phyloP scores from a whole-genome alignment of 2,113 vertebrate genomes.

The Excalfactoria chinensis region DNA sequence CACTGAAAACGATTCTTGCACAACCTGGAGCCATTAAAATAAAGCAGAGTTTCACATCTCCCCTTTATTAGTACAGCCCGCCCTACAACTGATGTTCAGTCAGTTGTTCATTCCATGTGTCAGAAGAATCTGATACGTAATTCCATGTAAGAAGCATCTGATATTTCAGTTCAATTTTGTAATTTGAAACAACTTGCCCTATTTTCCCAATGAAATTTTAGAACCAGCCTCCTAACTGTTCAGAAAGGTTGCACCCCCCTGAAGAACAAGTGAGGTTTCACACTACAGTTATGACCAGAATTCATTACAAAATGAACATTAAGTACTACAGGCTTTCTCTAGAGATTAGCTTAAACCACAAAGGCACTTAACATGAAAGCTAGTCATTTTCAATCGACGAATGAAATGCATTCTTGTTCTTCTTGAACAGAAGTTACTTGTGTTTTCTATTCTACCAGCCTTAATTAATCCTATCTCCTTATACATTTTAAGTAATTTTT shows the following conservation, averaged over 20 bases:
- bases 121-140: too few relatives aligned
- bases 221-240: background rate
- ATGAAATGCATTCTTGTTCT: conserved; percentile 15
- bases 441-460: background rate
- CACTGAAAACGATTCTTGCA: background rate
- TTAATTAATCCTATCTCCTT: conserved; percentile 16
- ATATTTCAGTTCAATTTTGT: background rate
- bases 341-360: conserved; percentile 4
- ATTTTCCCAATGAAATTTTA: background rate
- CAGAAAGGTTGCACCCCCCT: background rate
- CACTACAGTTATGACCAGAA: background rate
- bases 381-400: conserved; percentile 17
- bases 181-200: background rate
- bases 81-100: background rate
- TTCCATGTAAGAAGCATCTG: too few relatives aligned
- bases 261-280: background rate
- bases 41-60: background rate
- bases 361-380: background rate
- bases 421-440: background rate
- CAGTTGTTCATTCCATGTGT: background rate
- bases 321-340: conserved; percentile 36
- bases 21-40: background rate
- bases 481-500: conserved; percentile 11
- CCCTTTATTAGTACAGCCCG: background rate
- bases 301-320: background rate